Conservation (phyloP, 1,140 invertebrate genomes). For the Conus ventricosus region DNA sequence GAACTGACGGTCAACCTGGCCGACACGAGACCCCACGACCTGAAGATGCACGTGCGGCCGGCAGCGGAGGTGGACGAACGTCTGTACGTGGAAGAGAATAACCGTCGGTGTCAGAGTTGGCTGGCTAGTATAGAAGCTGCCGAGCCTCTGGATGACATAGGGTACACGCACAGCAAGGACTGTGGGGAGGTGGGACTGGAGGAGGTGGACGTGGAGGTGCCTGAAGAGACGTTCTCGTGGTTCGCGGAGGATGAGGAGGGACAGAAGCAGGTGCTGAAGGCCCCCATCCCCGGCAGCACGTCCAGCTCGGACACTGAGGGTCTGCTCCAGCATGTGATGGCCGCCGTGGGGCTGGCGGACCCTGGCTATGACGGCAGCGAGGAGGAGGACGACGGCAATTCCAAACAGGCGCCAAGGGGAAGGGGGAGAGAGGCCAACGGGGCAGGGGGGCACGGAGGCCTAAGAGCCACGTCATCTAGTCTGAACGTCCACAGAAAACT, state of each 20-base stretch:
- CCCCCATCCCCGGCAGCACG: constrained; percentile 40
- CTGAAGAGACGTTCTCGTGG: constrained; percentile 65
- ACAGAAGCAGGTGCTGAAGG: constrained; percentile 50
- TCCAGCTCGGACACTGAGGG: constrained; percentile 49
- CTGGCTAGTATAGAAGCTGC: constrained; percentile 64
- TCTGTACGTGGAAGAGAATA: constrained; percentile 65
- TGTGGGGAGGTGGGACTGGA: constrained; percentile 31
- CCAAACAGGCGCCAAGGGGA: not conserved
- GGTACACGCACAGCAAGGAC: constrained; percentile 36
- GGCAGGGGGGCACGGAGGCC: not conserved
- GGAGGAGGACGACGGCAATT: not conserved
- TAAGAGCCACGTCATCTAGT: constrained; percentile 23
- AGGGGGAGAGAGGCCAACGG: not conserved
- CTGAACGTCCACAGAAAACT: constrained; percentile 26
- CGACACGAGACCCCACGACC: constrained; percentile 63
- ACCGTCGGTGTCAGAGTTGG: constrained; percentile 69
- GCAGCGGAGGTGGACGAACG: constrained; percentile 52
- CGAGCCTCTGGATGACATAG: constrained; percentile 61
- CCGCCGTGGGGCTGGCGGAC: constrained; percentile 4
- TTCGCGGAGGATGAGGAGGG: constrained; percentile 60
- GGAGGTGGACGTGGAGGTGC: constrained; percentile 66
- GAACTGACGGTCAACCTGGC: constrained; percentile 61
- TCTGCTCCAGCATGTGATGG: constrained; percentile 29
- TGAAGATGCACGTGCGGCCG: constrained; percentile 50
- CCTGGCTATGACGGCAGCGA: not conserved